A percentile compares a stretch with the other conserved stretches of the same genome.
Evolutionary conservation across 2,797 vertebrate species (phyloP).

Genomic region (Cryptoblepharus egeriae): DNA sequence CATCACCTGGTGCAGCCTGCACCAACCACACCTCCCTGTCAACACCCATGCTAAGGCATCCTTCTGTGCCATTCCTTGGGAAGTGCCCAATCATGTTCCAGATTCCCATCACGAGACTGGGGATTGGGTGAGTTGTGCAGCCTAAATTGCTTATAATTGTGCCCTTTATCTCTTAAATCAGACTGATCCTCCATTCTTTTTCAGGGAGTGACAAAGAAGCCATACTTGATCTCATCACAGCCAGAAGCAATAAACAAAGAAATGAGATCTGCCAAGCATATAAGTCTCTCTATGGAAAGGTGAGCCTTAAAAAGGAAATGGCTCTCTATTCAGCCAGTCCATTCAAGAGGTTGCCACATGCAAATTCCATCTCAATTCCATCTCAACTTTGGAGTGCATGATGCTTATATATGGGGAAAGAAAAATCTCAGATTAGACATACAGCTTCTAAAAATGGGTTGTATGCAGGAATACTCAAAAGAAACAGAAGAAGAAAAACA

Average conservation of each 20-base stretch:
- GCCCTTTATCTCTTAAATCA: neutral
- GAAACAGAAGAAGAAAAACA: neutral
- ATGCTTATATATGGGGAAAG: neutral
- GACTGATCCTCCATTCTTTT: neutral
- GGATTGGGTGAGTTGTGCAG: no score
- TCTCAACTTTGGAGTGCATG: neutral
- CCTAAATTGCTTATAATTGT: no score
- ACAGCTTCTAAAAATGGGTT: neutral
- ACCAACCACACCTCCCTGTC: no score
- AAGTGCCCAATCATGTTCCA: no score
- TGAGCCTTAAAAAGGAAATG: constrained; percentile 38
- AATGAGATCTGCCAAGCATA: constrained; percentile 88
- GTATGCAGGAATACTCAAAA: no score
- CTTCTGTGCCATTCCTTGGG: no score
- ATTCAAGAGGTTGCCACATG: accelerated
- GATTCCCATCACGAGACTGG: no score
- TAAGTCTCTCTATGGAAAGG: constrained; percentile 93
- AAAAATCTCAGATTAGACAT: neutral
- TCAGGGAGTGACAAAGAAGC: constrained; percentile 96
- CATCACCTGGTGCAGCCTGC: no score
- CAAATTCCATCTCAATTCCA: neutral
- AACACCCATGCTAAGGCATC: no score
- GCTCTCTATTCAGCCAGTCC: constrained; percentile 4
- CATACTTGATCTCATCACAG: constrained; percentile 91
- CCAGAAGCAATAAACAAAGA: constrained; percentile 91